Evolutionary conservation across 2,888 invertebrate species (phyloP).

Genomic region (Diogma glabrata): DNA sequence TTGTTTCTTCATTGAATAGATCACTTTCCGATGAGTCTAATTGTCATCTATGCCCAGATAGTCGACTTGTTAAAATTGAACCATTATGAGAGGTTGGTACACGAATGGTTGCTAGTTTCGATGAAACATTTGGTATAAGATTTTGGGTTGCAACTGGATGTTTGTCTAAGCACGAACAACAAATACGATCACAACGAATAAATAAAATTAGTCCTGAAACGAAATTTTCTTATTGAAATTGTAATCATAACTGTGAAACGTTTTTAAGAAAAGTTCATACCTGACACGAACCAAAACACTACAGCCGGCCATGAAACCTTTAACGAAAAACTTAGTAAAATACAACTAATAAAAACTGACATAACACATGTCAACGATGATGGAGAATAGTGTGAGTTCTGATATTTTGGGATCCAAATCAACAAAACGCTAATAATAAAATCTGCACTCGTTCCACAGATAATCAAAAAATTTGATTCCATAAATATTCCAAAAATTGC

Average conservation of each 20-base stretch:
- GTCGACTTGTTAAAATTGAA: conserved; percentile 25
- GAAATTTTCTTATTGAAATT: too few relatives aligned
- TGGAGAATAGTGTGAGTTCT: conserved; percentile 27
- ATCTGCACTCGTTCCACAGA: background rate
- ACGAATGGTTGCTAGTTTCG: conserved; percentile 28
- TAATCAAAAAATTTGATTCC: background rate
- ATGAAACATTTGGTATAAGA: conserved; percentile 32
- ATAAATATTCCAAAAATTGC: background rate
- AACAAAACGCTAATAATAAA: conserved; percentile 15
- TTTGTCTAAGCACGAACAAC: conserved; percentile 33
- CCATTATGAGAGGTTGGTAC: conserved; percentile 30
- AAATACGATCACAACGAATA: conserved; percentile 33
- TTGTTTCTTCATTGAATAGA: conserved; percentile 28
- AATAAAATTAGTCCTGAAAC: conserved; percentile 26
- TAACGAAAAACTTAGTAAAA: conserved; percentile 30
- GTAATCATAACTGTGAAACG: too few relatives aligned
- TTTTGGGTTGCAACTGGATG: conserved; percentile 27
- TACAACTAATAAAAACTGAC: conserved; percentile 26
- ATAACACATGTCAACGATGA: conserved; percentile 30
- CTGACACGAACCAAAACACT: conserved; percentile 30
- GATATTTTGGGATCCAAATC: conserved; percentile 34
- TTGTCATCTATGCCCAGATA: conserved; percentile 34
- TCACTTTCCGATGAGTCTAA: conserved; percentile 34
- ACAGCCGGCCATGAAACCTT: conserved; percentile 35
- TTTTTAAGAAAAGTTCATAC: too few relatives aligned